These are phyloP conservation scores for Ptycholaimellus sp. DNA, from an alignment of 2,888 invertebrate genomes.

Conservation along the genomic window DNA sequence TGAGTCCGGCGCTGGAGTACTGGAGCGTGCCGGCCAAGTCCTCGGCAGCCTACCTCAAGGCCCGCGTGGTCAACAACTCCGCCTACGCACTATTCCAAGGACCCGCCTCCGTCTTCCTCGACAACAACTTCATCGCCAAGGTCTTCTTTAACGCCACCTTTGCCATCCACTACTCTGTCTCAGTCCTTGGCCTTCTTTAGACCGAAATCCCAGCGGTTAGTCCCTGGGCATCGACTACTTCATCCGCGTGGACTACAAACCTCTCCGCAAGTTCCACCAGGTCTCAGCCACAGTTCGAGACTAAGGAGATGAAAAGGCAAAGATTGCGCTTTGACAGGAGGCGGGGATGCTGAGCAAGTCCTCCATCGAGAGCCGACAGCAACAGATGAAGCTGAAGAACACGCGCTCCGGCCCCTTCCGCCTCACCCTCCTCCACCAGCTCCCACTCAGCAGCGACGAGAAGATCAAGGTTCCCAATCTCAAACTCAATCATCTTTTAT, in stretches of 20 bases:
- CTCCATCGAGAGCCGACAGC: slow-evolving; percentile 3
- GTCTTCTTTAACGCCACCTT: background rate
- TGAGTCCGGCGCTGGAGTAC: background rate
- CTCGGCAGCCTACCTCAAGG: slow-evolving; percentile 14
- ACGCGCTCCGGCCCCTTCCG: too few species aligned
- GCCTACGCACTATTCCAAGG: slow-evolving; percentile 14
- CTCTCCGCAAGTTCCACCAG: slow-evolving; percentile 25
- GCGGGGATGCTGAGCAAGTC: slow-evolving; percentile 8
- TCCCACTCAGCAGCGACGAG: slow-evolving; percentile 21
- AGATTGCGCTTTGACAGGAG: slow-evolving; percentile 5
- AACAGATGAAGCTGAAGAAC: slow-evolving; percentile 20
- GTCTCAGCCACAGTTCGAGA: slow-evolving; percentile 2
- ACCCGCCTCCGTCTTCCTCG: slow-evolving; percentile 14
- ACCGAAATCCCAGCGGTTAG: slow-evolving; percentile 22
- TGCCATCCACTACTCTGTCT: background rate
- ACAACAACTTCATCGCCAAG: slow-evolving; percentile 15
- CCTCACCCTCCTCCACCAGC: slow-evolving; percentile 21
- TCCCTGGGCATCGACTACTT: slow-evolving; percentile 28
- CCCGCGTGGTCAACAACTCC: slow-evolving; percentile 13
- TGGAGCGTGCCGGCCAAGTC: slow-evolving; percentile 8
- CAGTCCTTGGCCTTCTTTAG: slow-evolving; percentile 10
- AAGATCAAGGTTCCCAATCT: slow-evolving; percentile 23
- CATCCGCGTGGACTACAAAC: slow-evolving; percentile 26
- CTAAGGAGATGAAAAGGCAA: background rate
- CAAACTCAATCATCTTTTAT: too few species aligned